Percentiles rank a stretch among this genome's conserved stretches.
phyloP scores from a whole-genome alignment of 2,113 vertebrate species.

The Anser cygnoides region DNA sequence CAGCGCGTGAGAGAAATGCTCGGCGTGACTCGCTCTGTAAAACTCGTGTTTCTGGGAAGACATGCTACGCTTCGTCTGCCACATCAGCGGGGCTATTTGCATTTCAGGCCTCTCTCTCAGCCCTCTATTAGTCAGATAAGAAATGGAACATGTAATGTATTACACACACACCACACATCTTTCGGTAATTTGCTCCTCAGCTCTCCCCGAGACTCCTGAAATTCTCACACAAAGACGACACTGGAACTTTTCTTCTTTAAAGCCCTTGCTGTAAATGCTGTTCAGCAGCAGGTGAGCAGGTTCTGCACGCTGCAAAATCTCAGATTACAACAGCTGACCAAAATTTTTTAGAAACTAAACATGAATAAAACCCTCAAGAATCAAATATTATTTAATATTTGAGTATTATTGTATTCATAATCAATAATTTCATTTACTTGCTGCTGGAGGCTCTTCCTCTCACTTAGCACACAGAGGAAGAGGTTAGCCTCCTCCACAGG shows the following conservation, averaged over 20 bases:
- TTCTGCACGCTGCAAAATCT: neutral
- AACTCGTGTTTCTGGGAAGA: neutral
- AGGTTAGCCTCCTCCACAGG: neutral
- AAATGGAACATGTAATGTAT: neutral
- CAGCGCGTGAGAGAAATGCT: neutral
- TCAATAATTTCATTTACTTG: neutral
- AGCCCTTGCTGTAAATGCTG: neutral
- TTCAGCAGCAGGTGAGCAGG: neutral
- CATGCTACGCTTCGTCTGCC: neutral
- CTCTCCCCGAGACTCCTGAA: neutral
- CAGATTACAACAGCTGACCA: neutral
- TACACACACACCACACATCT: fast-evolving
- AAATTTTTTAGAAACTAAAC: neutral
- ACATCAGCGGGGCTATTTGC: neutral
- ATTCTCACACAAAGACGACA: neutral
- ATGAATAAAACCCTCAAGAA: neutral
- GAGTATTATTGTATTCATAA: neutral
- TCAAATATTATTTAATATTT: neutral
- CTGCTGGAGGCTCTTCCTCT: neutral
- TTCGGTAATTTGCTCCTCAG: neutral
- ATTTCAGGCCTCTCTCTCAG: neutral
- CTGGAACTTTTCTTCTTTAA: neutral
- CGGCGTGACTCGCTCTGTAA: neutral
- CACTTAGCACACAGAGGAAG: neutral
- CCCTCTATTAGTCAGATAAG: neutral